A percentile compares a stretch with the other conserved stretches of the same genome.
Evolutionary conservation across 2,113 vertebrate genomes (phyloP).

Genomic region (Prinia subflava): DNA sequence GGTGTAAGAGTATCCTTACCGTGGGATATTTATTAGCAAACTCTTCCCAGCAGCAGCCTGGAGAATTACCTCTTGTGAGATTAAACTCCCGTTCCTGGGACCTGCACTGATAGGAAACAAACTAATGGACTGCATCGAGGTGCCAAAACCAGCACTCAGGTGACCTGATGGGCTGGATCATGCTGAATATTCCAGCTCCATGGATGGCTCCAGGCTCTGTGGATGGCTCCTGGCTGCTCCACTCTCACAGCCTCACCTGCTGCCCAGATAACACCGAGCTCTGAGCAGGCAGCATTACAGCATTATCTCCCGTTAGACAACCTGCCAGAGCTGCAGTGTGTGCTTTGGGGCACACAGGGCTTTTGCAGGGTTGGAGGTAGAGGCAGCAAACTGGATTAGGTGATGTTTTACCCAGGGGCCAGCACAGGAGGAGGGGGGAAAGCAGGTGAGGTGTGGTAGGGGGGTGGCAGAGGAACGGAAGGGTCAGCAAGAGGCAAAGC

Average conservation of each 20-base stretch:
- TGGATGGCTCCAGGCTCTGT: fast-evolving
- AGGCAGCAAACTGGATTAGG: background rate
- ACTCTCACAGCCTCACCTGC: background rate
- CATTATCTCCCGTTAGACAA: background rate
- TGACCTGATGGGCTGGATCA: background rate
- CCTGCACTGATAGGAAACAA: background rate
- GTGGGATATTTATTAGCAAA: slow-evolving; percentile 41
- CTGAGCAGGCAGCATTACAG: background rate
- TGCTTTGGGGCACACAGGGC: background rate
- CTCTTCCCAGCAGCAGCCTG: background rate
- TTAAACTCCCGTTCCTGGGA: background rate
- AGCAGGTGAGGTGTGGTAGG: fast-evolving
- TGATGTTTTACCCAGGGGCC: background rate
- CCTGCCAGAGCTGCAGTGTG: fast-evolving
- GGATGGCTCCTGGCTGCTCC: background rate
- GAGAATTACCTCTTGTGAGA: slow-evolving; percentile 35
- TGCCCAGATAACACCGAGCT: background rate
- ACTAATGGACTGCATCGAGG: background rate
- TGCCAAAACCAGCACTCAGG: fast-evolving
- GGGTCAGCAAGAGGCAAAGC: background rate
- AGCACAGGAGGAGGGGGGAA: background rate
- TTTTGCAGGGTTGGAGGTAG: background rate
- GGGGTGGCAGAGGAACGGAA: background rate
- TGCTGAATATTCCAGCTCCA: fast-evolving
- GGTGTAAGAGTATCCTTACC: slow-evolving; percentile 16